A percentile compares a stretch with the other conserved stretches of the same genome.
These are phyloP conservation scores for Crioceris asparagi DNA, from an alignment of 2,888 invertebrate genomes.

Conservation along the genomic window DNA sequence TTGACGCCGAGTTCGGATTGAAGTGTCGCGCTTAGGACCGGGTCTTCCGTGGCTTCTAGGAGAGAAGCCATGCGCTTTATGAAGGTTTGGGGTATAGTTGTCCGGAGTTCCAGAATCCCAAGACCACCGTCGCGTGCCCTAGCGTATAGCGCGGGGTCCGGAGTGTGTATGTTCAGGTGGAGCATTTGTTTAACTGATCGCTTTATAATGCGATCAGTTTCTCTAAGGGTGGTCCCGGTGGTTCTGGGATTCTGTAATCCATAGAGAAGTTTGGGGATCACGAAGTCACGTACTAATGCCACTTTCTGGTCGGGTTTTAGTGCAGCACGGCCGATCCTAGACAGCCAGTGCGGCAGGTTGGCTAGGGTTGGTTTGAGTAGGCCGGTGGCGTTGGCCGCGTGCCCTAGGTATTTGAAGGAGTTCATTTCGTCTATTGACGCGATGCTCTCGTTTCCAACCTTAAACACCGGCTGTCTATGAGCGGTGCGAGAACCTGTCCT, in stretches of 20 bases:
- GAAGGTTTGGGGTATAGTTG: not conserved
- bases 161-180: slow-evolving; percentile 40
- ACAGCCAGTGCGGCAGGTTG: slow-evolving; percentile 14
- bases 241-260: slow-evolving; percentile 26
- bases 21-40: slow-evolving; percentile 5
- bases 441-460: not conserved
- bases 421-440: not conserved
- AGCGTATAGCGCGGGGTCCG: slow-evolving; percentile 24
- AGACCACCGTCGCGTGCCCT: slow-evolving; percentile 22
- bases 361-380: slow-evolving; percentile 1
- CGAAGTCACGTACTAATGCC: slow-evolving; percentile 23
- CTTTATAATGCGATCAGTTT: slow-evolving; percentile 8
- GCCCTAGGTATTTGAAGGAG: not conserved
- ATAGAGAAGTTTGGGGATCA: slow-evolving; percentile 30
- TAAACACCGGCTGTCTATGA: not conserved
- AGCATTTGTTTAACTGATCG: slow-evolving; percentile 26
- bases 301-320: slow-evolving; percentile 35
- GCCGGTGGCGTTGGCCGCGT: not conserved
- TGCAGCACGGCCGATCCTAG: slow-evolving; percentile 23
- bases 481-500: not conserved
- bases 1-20: slow-evolving; percentile 2
- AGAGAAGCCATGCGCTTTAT: slow-evolving; percentile 10
- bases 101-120: slow-evolving; percentile 20
- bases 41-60: slow-evolving; percentile 7
- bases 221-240: slow-evolving; percentile 10